Base-by-base conservation (phyloP, 2,888 invertebrate species). In the Oithona nana region DNA sequence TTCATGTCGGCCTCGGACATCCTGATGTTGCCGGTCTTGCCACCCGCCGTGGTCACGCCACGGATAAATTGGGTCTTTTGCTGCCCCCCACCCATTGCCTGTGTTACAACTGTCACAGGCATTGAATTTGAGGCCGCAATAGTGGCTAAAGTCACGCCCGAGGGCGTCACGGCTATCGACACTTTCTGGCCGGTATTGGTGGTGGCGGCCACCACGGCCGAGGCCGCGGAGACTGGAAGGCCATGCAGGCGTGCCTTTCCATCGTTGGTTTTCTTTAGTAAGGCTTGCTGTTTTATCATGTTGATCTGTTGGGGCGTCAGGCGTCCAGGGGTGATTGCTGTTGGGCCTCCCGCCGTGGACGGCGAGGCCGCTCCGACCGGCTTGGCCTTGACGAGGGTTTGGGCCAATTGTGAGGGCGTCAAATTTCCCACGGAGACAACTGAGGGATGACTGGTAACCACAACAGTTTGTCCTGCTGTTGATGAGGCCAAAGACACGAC, bases 1-100 rank as follows among this genome's bases (percentile, higher is more conserved):
- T 83, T 75, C 65, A 84, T 76, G 67, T 83, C 83, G 65, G 80
- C 81, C 0, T 80, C 76, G 49, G 80, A 80, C 0, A 79, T 78
- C 26, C 54, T 77, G 1, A 79, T 76, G 1, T 76, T 73, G 1
- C 73, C 70, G 0, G 75, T 49, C 24, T 48, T 50, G 11, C 48
- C 66, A 68, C 71, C 66, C 67, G 68, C 67, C 69, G 70, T 54
- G 69, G 70, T 20, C 75, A 57, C 64, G 68, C 67, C 31, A 29
- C 70, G 73, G 66, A 79, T 79, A 22, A 56, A 60, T n/a, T n/a
- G n/a, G 63, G 51, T 57, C 57, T 57, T 65, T 58, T 57, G 66
- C 2, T 80, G 75, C 67, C 80, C 80, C 1, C 81, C 72, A 56
- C 79, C 76, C 16, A 76, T 75, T 75, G 82, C 77, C 68, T 82